Conservation (phyloP, 35 echinoderm and acorn worm species). For the Nesometra sesokonis region DNA sequence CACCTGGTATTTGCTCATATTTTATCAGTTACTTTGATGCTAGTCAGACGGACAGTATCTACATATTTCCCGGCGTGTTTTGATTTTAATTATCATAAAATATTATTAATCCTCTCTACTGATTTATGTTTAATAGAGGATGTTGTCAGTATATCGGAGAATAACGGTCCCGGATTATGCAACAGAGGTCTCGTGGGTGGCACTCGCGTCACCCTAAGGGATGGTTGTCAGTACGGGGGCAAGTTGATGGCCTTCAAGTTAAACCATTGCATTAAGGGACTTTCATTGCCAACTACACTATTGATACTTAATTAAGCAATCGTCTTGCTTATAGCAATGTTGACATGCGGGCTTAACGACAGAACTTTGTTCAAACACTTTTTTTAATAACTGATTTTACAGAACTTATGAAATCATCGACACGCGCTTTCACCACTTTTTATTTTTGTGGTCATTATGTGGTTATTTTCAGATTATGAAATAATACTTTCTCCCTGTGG, state of each 20-base stretch:
- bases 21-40: background rate
- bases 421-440: background rate
- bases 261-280: background rate
- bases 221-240: background rate
- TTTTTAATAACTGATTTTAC: background rate
- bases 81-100: background rate
- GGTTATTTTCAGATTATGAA: constrained; percentile 1
- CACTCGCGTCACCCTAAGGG: background rate
- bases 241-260: background rate
- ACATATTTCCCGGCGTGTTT: background rate
- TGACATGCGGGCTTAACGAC: background rate
- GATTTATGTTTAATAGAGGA: background rate
- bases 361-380: background rate
- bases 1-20: background rate
- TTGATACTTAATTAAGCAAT: background rate
- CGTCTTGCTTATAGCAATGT: background rate
- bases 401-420: background rate
- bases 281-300: background rate
- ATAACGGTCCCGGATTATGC: background rate
- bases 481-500: background rate
- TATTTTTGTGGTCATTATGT: background rate
- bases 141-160: background rate
- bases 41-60: background rate
- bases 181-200: background rate
- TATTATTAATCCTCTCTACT: background rate